Conservation (phyloP, 2,888 invertebrate species). For the Plagiodera versicolora region DNA sequence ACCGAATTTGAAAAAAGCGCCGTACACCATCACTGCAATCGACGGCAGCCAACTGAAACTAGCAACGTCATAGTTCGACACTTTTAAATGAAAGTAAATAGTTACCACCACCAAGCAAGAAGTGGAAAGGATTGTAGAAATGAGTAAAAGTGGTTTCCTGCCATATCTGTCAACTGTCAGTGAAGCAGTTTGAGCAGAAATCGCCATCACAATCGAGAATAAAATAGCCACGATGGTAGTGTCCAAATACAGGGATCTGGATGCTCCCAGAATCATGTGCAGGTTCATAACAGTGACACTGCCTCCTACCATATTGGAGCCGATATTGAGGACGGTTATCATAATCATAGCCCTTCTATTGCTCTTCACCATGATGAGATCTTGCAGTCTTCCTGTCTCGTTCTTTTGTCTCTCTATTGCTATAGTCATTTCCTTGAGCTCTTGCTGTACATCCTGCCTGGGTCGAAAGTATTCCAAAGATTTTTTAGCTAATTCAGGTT, state of each 20-base stretch:
- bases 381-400: conserved; percentile 47
- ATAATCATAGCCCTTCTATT: conserved; percentile 50
- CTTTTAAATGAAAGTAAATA: conserved; percentile 48
- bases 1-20: conserved; percentile 46
- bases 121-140: conserved; percentile 47
- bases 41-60: conserved; percentile 48
- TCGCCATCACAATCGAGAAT: conserved; percentile 48
- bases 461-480: conserved; percentile 42
- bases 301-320: conserved; percentile 51
- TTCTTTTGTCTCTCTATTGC: conserved; percentile 47
- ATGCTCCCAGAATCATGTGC: conserved; percentile 49
- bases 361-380: conserved; percentile 46
- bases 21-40: conserved; percentile 46
- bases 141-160: conserved; percentile 44
- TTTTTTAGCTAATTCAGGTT: conserved; percentile 42
- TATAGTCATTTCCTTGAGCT: conserved; percentile 45
- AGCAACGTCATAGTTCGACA: conserved; percentile 38
- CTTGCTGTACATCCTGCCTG: conserved; percentile 41
- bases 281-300: conserved; percentile 53
- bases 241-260: conserved; percentile 45
- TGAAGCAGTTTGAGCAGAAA: conserved; percentile 45
- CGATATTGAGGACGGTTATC: conserved; percentile 48
- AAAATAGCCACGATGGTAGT: conserved; percentile 47
- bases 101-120: conserved; percentile 45
- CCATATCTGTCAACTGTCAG: conserved; percentile 49